phyloP scores from a whole-genome alignment of 2,797 vertebrate genomes.

The Pseudomugil tenellus region DNA sequence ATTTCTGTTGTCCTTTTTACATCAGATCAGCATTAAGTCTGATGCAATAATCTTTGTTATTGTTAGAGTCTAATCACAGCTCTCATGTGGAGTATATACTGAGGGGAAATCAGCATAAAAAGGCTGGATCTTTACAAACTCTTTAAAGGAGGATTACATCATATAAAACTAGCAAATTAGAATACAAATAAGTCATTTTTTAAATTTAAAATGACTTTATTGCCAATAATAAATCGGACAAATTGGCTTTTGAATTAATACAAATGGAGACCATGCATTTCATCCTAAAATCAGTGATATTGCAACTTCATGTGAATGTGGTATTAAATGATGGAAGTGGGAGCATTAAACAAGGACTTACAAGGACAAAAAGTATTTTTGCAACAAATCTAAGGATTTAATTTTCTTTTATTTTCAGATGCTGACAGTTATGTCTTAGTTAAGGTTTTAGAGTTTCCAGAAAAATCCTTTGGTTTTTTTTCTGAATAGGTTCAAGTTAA shows the following conservation, averaged over 20 bases:
- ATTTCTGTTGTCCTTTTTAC: slow-evolving; percentile 2
- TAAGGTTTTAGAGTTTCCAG: neutral
- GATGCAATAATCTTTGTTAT: slow-evolving; percentile 17
- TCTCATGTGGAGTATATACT: neutral
- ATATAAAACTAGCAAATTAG: neutral
- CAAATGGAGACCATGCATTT: too few species aligned
- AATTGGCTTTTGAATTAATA: too few species aligned
- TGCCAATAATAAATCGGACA: too few species aligned
- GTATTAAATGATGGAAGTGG: neutral
- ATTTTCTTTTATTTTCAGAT: neutral
- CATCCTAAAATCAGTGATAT: too few species aligned
- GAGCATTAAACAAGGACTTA: neutral
- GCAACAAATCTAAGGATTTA: too few species aligned
- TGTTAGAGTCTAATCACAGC: neutral
- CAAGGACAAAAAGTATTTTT: too few species aligned
- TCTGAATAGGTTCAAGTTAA: neutral
- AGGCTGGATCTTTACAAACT: neutral
- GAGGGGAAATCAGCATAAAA: neutral
- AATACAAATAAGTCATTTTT: too few species aligned
- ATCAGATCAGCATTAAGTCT: slow-evolving; percentile 30
- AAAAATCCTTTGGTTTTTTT: neutral
- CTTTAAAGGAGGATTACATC: neutral
- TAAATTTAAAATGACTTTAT: too few species aligned
- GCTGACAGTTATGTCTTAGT: neutral
- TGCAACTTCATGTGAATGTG: neutral